These are phyloP conservation scores for Drosophila setosimentum DNA, from an alignment of 2,888 invertebrate genomes.

Conservation along the genomic window DNA sequence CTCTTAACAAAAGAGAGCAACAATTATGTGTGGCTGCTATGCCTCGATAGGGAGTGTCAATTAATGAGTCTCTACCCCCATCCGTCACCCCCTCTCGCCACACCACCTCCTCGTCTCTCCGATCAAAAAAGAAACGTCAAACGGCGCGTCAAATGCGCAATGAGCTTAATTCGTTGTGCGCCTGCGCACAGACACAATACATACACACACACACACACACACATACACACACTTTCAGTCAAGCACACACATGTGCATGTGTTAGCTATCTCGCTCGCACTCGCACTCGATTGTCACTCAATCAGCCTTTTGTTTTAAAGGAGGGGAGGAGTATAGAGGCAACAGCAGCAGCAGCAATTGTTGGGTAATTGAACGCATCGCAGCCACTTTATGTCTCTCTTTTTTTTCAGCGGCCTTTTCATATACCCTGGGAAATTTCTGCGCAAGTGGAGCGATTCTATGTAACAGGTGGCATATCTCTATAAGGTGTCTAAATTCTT, in stretches of 20 bases:
- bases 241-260: background rate
- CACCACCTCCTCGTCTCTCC: conserved; percentile 15
- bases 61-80: conserved; percentile 7
- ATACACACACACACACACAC: conserved; percentile 9
- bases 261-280: conserved; percentile 43
- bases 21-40: conserved; percentile 17
- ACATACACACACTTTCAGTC: background rate
- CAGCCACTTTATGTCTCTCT: conserved; percentile 56
- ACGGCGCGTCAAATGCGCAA: conserved; percentile 82
- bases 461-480: background rate
- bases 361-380: conserved; percentile 66
- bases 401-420: conserved; percentile 13
- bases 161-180: conserved; percentile 77
- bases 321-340: conserved; percentile 1
- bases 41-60: conserved; percentile 13
- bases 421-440: background rate
- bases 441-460: background rate
- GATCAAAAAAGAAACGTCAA: conserved; percentile 77
- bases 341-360: conserved; percentile 31
- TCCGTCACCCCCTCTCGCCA: background rate
- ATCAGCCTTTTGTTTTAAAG: conserved; percentile 70
- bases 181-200: conserved; percentile 42
- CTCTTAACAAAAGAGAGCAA: conserved; percentile 23
- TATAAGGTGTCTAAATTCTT: background rate
- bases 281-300: conserved; percentile 55